A percentile compares a stretch with the other conserved stretches of the same genome.
Evolutionary conservation across 1,140 invertebrate genomes (phyloP).

Genomic region (Drosophila mayri): DNA sequence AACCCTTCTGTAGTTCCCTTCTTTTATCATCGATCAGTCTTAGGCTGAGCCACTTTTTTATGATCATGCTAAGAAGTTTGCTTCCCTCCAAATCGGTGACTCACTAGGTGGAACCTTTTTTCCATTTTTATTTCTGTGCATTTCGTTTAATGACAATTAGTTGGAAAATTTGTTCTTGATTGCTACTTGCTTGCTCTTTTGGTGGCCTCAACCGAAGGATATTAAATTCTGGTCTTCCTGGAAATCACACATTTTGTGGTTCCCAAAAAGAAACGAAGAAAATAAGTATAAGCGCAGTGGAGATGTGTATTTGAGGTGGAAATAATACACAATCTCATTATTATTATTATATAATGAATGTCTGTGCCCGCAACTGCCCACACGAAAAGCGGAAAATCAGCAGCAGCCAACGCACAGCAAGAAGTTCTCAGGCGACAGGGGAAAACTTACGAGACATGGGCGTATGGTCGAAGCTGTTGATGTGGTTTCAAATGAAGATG

Average conservation of each 20-base stretch:
- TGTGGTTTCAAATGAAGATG: slow-evolving; percentile 31
- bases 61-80: slow-evolving; percentile 72
- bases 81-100: slow-evolving; percentile 45
- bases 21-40: slow-evolving; percentile 78
- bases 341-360: slow-evolving; percentile 54
- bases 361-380: slow-evolving; percentile 48
- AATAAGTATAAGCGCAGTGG: slow-evolving; percentile 12
- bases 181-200: slow-evolving; percentile 48
- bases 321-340: slow-evolving; percentile 43
- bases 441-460: slow-evolving; percentile 32
- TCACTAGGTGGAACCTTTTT: slow-evolving; percentile 42
- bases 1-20: slow-evolving; percentile 36
- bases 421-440: slow-evolving; percentile 24
- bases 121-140: slow-evolving; percentile 22
- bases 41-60: slow-evolving; percentile 59
- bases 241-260: slow-evolving; percentile 50
- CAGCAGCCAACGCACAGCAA: slow-evolving; percentile 52
- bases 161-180: slow-evolving; percentile 65
- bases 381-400: slow-evolving; percentile 27
- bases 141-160: slow-evolving; percentile 74
- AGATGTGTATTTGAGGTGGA: slow-evolving; percentile 26
- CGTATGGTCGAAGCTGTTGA: slow-evolving; percentile 28
- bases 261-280: slow-evolving; percentile 12
- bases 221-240: slow-evolving; percentile 29
- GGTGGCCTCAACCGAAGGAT: slow-evolving; percentile 33